Percentiles rank a stretch among this genome's conserved stretches.
Conservation (phyloP, 2,797 vertebrate genomes). For the Lithobates pipiens region DNA sequence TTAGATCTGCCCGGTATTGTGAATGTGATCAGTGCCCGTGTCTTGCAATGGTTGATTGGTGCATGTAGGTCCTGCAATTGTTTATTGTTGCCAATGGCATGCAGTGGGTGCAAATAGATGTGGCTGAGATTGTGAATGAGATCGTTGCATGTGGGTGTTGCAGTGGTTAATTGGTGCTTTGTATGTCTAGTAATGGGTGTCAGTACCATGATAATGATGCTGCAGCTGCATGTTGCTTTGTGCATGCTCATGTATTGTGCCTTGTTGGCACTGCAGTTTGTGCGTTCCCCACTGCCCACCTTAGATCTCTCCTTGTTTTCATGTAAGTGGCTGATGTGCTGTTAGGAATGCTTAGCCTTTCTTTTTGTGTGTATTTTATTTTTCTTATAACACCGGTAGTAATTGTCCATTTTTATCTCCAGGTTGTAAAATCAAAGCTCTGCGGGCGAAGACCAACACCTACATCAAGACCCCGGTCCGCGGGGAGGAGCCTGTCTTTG, state of each 20-base stretch:
- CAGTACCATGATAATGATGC: constrained; percentile 10
- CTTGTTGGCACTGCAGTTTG: constrained; percentile 44
- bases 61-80: too few species aligned
- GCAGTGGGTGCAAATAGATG: too few species aligned
- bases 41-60: too few species aligned
- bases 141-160: too few species aligned
- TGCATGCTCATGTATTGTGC: constrained; percentile 13
- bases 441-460: constrained; percentile 97
- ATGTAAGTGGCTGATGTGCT: background rate
- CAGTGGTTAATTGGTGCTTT: too few species aligned
- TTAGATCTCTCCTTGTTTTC: constrained; percentile 1
- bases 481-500: constrained; percentile 96
- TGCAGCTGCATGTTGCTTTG: constrained; percentile 48
- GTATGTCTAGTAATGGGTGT: too few species aligned
- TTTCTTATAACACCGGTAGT: constrained; percentile 53
- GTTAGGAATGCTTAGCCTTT: background rate
- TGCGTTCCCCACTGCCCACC: constrained; percentile 18
- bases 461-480: constrained; percentile 98
- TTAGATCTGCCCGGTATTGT: too few species aligned
- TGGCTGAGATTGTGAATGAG: too few species aligned
- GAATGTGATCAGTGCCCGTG: too few species aligned
- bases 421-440: constrained; percentile 98
- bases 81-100: too few species aligned
- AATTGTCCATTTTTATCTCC: constrained; percentile 63
- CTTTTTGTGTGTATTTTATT: background rate